Percentiles rank a stretch among this genome's conserved stretches.
phyloP scores from a whole-genome alignment of 2,797 vertebrate species.

The Miopithecus talapoin region DNA sequence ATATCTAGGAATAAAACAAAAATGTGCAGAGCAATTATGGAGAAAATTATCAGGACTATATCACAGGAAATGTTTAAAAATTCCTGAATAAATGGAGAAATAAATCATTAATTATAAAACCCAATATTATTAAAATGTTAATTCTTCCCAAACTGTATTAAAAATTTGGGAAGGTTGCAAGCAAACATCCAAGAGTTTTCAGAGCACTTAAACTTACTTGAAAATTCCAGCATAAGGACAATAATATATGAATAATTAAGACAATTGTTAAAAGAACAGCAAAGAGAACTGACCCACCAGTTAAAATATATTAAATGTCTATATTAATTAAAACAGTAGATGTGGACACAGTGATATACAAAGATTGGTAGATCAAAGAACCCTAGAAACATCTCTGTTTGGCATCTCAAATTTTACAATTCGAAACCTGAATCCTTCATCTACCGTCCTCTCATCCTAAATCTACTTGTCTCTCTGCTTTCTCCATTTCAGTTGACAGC shows the following conservation, averaged over 20 bases:
- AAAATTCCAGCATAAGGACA: not conserved
- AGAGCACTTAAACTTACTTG: not conserved
- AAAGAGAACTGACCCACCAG: not conserved
- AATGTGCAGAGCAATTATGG: not conserved
- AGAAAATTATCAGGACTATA: not conserved
- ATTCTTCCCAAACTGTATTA: slow-evolving; percentile 20
- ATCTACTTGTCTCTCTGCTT: not conserved
- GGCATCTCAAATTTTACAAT: not conserved
- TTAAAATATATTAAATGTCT: not conserved
- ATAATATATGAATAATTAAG: not conserved
- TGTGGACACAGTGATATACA: not conserved
- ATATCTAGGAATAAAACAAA: not conserved
- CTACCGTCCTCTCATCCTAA: not conserved
- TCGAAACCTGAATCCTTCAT: not conserved
- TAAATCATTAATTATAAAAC: not conserved
- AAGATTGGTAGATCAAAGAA: not conserved
- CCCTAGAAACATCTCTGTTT: not conserved
- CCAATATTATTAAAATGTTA: slow-evolving; percentile 24
- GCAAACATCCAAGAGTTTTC: slow-evolving; percentile 18
- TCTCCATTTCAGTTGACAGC: not conserved
- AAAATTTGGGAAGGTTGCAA: not conserved
- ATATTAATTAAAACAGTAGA: not conserved
- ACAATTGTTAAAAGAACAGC: not conserved
- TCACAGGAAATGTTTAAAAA: not conserved
- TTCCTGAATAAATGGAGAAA: slow-evolving; percentile 9